Conservation (phyloP, 2,113 vertebrate species). For the Ondatra zibethicus region DNA sequence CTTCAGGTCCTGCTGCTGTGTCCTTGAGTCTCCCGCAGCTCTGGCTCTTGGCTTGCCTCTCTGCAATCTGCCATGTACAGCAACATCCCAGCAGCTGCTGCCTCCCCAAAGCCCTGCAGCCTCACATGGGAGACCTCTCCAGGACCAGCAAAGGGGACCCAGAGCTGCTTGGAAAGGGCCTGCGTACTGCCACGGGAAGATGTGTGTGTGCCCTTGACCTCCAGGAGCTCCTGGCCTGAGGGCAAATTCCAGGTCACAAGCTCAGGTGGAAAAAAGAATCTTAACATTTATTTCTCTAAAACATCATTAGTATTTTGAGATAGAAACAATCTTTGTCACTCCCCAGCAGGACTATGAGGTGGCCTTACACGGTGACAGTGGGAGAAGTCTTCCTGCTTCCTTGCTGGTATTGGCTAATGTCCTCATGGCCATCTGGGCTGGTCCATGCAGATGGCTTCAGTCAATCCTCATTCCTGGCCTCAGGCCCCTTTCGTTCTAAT, state of each 20-base stretch:
- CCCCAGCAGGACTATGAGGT: not conserved
- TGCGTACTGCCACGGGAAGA: rapidly evolving
- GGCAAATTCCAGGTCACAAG: not conserved
- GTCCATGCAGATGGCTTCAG: not conserved
- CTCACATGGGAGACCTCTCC: not conserved
- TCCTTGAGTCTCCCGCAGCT: constrained; percentile 70
- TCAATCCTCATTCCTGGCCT: not conserved
- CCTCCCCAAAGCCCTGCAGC: not conserved
- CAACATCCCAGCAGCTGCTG: not conserved
- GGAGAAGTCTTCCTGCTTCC: not conserved
- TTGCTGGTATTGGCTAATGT: not conserved
- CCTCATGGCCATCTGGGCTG: not conserved
- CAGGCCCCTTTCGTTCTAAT: not conserved
- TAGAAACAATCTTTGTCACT: not conserved
- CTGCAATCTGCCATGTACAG: constrained; percentile 57
- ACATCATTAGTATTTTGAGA: constrained; percentile 1
- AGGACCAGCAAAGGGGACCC: not conserved
- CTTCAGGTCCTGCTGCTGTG: constrained; percentile 25
- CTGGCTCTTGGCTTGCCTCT: constrained; percentile 52
- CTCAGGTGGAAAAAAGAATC: not conserved
- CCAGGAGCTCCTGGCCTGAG: not conserved
- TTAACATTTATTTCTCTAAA: constrained; percentile 22
- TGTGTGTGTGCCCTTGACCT: not conserved
- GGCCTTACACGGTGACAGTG: not conserved
- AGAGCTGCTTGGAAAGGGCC: not conserved